These are phyloP conservation scores for Neolamprologus ventralis DNA, from an alignment of 2,113 vertebrate species.

Conservation along the genomic window DNA sequence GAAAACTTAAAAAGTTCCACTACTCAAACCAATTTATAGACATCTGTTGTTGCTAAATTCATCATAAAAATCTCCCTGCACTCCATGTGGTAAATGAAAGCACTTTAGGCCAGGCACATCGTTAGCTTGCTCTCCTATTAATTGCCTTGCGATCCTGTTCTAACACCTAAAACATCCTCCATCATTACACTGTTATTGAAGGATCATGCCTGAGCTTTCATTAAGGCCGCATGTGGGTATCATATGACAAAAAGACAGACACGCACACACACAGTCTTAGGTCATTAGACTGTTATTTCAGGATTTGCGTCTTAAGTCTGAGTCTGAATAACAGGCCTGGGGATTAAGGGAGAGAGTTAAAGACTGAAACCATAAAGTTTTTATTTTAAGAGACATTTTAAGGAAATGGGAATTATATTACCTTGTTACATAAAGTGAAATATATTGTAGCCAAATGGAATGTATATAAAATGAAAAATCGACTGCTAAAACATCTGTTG, in stretches of 20 bases:
- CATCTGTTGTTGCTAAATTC: slow-evolving; percentile 64
- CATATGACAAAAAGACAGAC: slow-evolving; percentile 18
- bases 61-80: slow-evolving; percentile 46
- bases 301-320: slow-evolving; percentile 31
- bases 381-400: slow-evolving; percentile 11
- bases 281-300: slow-evolving; percentile 54
- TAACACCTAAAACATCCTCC: slow-evolving; percentile 60
- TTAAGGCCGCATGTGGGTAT: slow-evolving; percentile 34
- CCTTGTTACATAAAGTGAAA: not conserved
- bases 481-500: not conserved
- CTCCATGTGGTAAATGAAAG: slow-evolving; percentile 41
- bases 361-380: not conserved
- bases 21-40: slow-evolving; percentile 49
- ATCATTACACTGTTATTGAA: slow-evolving; percentile 50
- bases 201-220: slow-evolving; percentile 41
- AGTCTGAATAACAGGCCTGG: slow-evolving; percentile 37
- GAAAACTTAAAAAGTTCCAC: slow-evolving; percentile 1
- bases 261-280: slow-evolving; percentile 1
- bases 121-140: slow-evolving; percentile 43
- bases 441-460: not conserved
- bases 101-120: slow-evolving; percentile 35
- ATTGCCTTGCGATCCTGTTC: slow-evolving; percentile 35
- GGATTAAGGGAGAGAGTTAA: not conserved
- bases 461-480: not conserved
- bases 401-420: not conserved